phyloP scores from a whole-genome alignment of 2,797 vertebrate species.

The Pampus argenteus region DNA sequence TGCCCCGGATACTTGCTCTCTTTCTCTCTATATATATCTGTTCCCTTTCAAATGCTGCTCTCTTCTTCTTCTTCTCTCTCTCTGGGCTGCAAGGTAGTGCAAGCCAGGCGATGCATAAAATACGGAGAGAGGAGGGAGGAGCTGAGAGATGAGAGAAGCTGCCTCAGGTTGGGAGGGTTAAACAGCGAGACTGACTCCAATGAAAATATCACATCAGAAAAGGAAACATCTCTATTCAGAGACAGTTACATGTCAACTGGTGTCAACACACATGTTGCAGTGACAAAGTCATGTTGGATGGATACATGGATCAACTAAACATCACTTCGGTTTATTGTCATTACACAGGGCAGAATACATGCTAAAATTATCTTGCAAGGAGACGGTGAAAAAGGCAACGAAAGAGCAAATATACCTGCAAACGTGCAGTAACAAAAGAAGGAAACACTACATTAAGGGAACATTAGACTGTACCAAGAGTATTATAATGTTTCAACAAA shows the following conservation, averaged over 20 bases:
- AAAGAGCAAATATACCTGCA: too few species aligned
- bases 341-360: not conserved
- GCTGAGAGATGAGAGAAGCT: constrained; percentile 19
- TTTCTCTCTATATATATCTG: constrained; percentile 52
- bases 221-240: not conserved
- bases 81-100: constrained; percentile 21
- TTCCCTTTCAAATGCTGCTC: constrained; percentile 43
- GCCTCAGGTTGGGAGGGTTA: constrained; percentile 55
- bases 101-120: constrained; percentile 25
- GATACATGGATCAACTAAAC: too few species aligned
- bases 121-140: not conserved
- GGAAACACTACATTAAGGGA: not conserved
- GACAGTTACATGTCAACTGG: constrained; percentile 1
- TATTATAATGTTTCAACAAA: not conserved
- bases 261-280: constrained; percentile 11
- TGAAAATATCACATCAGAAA: constrained; percentile 14
- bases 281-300: too few species aligned
- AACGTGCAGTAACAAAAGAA: not conserved
- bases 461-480: not conserved
- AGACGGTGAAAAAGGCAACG: too few species aligned
- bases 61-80: constrained; percentile 23
- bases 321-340: not conserved
- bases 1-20: constrained; percentile 63
- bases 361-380: not conserved
- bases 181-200: constrained; percentile 30